Evolutionary conservation across 1,140 invertebrate genomes (phyloP).

Genomic region (Mesaphorura yosii): DNA sequence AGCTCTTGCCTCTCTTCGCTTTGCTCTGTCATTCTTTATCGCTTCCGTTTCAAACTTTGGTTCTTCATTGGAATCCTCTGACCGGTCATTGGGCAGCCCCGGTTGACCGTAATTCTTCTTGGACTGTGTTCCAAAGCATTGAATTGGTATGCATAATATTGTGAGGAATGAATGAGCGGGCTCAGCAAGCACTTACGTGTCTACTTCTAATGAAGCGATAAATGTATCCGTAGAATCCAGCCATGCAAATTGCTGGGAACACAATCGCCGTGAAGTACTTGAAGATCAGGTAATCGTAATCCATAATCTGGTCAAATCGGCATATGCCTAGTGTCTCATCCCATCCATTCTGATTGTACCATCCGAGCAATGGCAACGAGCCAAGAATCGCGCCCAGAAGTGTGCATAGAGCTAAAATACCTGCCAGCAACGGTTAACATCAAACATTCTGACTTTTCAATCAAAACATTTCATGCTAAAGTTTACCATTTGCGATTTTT

Average conservation of each 20-base stretch:
- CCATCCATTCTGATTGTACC: slow-evolving; percentile 47
- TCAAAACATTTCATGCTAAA: neutral
- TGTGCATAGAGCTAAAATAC: neutral
- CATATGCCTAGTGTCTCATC: slow-evolving; percentile 43
- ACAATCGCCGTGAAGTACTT: slow-evolving; percentile 77
- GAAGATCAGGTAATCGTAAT: slow-evolving; percentile 74
- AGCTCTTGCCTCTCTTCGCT: slow-evolving; percentile 42
- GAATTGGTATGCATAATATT: slow-evolving; percentile 35
- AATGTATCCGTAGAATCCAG: slow-evolving; percentile 75
- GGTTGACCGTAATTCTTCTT: neutral
- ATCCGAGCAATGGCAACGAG: slow-evolving; percentile 68
- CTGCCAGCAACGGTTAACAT: neutral
- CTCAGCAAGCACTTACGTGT: neutral
- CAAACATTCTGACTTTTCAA: neutral
- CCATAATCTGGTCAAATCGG: slow-evolving; percentile 72
- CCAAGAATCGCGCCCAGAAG: slow-evolving; percentile 62
- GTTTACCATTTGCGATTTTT: neutral
- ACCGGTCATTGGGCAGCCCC: neutral
- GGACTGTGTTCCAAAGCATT: neutral
- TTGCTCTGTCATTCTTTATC: too few relatives aligned
- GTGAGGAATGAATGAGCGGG: neutral
- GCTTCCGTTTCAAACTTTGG: too few relatives aligned
- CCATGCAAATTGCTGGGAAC: slow-evolving; percentile 64
- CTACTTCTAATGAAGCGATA: slow-evolving; percentile 57
- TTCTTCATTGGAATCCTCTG: slow-evolving; percentile 52